A percentile compares a stretch with the other conserved stretches of the same genome.
Evolutionary conservation across 2,797 vertebrate species (phyloP).

Genomic region (Urophycis tenuis): DNA sequence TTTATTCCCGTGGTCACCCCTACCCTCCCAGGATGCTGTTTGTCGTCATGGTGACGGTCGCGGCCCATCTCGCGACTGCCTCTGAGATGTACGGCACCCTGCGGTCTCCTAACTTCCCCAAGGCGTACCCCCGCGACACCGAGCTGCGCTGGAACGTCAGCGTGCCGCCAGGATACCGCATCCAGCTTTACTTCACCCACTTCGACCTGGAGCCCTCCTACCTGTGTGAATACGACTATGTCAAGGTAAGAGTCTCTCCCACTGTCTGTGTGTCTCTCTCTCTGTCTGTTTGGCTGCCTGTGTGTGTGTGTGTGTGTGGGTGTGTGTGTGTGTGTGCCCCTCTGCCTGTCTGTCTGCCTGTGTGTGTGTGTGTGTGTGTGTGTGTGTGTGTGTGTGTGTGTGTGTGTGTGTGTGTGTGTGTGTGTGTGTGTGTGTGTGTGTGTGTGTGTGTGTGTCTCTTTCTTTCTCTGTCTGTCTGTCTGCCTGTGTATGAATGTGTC

Average conservation of each 20-base stretch:
- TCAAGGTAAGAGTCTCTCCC: constrained; percentile 76
- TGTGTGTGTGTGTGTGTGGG: neutral
- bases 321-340: constrained; percentile 5
- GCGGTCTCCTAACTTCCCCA: constrained; percentile 84
- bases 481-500: constrained; percentile 9
- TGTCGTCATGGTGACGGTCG: constrained; percentile 8
- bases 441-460: too few relatives aligned
- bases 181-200: constrained; percentile 90
- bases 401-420: constrained; percentile 61
- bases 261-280: constrained; percentile 8
- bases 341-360: constrained; percentile 1
- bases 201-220: constrained; percentile 95
- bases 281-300: neutral
- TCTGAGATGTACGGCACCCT: constrained; percentile 82
- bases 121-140: constrained; percentile 80
- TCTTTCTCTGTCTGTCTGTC: neutral
- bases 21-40: constrained; percentile 12
- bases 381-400: constrained; percentile 4
- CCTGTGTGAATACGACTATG: constrained; percentile 91
- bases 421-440: neutral
- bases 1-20: neutral
- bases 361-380: neutral
- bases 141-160: constrained; percentile 83
- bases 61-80: constrained; percentile 50
- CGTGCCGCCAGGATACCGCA: constrained; percentile 76